Percentiles rank a stretch among this genome's conserved stretches.
Evolutionary conservation across 2,888 invertebrate genomes (phyloP).

Genomic region (Bellardia pandia): DNA sequence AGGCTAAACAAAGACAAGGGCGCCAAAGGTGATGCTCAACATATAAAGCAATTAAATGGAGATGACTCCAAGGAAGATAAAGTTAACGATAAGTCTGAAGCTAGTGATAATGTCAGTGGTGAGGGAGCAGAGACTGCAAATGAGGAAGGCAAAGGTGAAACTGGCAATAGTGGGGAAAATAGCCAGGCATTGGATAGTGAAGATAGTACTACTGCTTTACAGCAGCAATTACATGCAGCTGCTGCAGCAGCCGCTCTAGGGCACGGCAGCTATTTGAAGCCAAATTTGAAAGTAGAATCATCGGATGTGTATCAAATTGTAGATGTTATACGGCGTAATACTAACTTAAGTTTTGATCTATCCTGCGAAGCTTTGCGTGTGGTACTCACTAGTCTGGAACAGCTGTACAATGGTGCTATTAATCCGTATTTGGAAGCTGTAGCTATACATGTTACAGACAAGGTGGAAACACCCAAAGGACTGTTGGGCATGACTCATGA

Average conservation of each 20-base stretch:
- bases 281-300: conserved; percentile 81
- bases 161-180: conserved; percentile 78
- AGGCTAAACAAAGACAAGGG: conserved; percentile 42
- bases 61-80: conserved; percentile 71
- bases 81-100: conserved; percentile 78
- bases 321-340: conserved; percentile 92
- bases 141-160: conserved; percentile 70
- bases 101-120: conserved; percentile 76
- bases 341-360: conserved; percentile 93
- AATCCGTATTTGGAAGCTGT: conserved; percentile 87
- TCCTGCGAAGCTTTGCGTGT: conserved; percentile 93
- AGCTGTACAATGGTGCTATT: conserved; percentile 86
- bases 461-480: conserved; percentile 86
- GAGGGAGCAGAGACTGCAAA: conserved; percentile 72
- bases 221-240: conserved; percentile 61
- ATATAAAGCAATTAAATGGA: conserved; percentile 61
- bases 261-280: conserved; percentile 73
- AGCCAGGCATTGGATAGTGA: conserved; percentile 82
- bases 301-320: conserved; percentile 89
- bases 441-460: conserved; percentile 86
- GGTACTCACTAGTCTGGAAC: conserved; percentile 86
- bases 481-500: conserved; percentile 92
- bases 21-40: conserved; percentile 52
- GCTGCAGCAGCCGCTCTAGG: conserved; percentile 73
- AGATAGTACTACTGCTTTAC: conserved; percentile 79